Conservation (phyloP, 2,888 invertebrate genomes). For the Dysmachus trigonus region DNA sequence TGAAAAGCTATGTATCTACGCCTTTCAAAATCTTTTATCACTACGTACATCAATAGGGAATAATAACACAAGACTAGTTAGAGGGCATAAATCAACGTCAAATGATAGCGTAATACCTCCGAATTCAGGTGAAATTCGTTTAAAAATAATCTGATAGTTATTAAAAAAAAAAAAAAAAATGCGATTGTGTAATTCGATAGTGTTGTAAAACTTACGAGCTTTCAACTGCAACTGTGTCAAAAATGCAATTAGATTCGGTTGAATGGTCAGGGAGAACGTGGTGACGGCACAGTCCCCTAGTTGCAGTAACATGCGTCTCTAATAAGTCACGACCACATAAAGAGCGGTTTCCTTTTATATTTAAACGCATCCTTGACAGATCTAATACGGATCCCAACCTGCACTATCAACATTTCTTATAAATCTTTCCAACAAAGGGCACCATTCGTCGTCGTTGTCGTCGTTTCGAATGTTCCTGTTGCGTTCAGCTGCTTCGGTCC, state of each 20-base stretch:
- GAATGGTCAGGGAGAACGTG: background rate
- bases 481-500: constrained; percentile 13
- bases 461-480: constrained; percentile 20
- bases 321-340: constrained; percentile 25
- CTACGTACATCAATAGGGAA: background rate
- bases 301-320: background rate
- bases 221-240: background rate
- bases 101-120: background rate
- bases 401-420: constrained; percentile 44
- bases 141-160: background rate
- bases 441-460: background rate
- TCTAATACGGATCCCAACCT: constrained; percentile 38
- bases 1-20: no score
- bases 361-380: constrained; percentile 28
- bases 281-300: background rate
- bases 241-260: background rate
- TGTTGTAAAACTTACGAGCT: background rate
- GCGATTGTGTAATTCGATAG: background rate
- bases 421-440: constrained; percentile 45
- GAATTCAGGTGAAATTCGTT: background rate
- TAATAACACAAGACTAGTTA: background rate
- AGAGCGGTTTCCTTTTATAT: background rate
- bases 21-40: background rate
- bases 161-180: background rate
- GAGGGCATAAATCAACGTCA: background rate